A percentile compares a stretch with the other conserved stretches of the same genome.
Evolutionary conservation across 2,797 vertebrate species (phyloP).

Genomic region (Falco columbarius): DNA sequence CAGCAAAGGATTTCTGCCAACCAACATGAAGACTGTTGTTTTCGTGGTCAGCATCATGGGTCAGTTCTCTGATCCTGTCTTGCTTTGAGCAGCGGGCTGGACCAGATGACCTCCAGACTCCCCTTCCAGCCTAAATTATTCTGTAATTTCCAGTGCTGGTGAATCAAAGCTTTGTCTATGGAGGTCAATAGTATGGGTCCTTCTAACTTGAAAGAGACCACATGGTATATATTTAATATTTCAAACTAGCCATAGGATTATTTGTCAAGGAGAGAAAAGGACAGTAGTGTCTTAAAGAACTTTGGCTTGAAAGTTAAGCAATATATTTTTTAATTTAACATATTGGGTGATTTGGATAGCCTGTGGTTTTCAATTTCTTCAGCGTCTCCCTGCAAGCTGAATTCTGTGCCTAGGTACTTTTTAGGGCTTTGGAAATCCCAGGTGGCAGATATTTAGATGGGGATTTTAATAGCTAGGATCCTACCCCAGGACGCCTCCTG

Average conservation of each 20-base stretch:
- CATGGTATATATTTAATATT: not conserved
- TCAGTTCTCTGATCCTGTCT: not conserved
- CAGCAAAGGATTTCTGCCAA: not conserved
- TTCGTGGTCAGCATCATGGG: not conserved
- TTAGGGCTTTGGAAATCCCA: not conserved
- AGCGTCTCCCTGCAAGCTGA: not conserved
- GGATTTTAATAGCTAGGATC: not conserved
- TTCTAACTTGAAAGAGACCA: slow-evolving; percentile 26
- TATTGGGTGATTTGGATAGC: not conserved
- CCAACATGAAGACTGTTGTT: not conserved
- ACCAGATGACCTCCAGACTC: not conserved
- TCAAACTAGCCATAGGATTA: not conserved
- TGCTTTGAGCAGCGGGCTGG: not conserved
- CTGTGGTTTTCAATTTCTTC: not conserved
- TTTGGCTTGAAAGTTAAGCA: not conserved
- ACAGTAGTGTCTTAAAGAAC: not conserved
- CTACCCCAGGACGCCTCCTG: not conserved
- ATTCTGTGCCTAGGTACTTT: not conserved
- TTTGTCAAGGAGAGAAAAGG: slow-evolving; percentile 21
- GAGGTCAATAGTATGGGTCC: not conserved
- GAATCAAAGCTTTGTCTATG: not conserved
- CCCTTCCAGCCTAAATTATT: not conserved
- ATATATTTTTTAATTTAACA: not conserved
- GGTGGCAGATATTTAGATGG: not conserved
- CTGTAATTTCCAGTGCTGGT: not conserved